These are phyloP conservation scores for Zonotrichia leucophrys DNA, from an alignment of 2,113 vertebrate species.

Conservation along the genomic window DNA sequence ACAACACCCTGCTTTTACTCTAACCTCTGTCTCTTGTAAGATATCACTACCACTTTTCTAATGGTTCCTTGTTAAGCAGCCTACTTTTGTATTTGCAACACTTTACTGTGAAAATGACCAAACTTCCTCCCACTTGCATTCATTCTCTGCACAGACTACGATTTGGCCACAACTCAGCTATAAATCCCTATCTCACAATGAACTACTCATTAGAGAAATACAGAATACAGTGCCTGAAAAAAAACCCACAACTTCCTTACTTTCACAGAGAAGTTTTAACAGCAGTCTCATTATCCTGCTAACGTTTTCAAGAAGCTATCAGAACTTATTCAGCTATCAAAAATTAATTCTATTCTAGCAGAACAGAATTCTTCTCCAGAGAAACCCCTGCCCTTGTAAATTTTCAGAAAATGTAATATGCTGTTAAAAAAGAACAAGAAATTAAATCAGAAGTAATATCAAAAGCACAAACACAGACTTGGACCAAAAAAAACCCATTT, in stretches of 20 bases:
- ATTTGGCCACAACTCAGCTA: neutral
- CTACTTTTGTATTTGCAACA: neutral
- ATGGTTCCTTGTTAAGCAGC: neutral
- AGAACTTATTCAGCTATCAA: neutral
- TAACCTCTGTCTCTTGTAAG: neutral
- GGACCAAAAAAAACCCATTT: accelerated
- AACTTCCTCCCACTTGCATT: neutral
- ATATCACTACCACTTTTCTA: neutral
- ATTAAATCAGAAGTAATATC: neutral
- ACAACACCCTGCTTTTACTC: neutral
- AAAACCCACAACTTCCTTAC: neutral
- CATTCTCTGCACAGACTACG: neutral
- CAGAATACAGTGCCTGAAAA: neutral
- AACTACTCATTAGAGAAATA: constrained; percentile 9
- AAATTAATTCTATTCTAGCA: neutral
- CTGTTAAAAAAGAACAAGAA: neutral
- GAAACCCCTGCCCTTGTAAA: neutral
- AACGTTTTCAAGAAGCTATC: neutral
- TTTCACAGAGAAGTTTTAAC: neutral
- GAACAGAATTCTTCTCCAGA: neutral
- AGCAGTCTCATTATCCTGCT: neutral
- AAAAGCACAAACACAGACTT: neutral
- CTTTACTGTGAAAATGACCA: neutral
- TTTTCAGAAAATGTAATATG: neutral
- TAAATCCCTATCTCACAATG: neutral